These are phyloP conservation scores for Plebejus anna DNA, from an alignment of 2,888 invertebrate species.

Conservation along the genomic window DNA sequence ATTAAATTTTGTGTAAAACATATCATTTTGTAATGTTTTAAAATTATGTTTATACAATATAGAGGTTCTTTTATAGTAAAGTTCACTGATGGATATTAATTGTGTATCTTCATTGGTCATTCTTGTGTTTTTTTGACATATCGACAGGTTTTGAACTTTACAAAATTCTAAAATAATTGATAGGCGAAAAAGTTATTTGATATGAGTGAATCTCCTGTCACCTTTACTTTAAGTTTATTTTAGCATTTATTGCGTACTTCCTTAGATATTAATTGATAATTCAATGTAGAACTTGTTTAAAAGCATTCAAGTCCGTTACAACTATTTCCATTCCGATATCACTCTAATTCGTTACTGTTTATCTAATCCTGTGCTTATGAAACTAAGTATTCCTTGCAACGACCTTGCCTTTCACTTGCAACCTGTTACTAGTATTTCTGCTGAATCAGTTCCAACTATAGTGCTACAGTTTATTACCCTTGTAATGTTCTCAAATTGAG, in stretches of 20 bases:
- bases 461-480: conserved; percentile 20
- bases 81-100: no score
- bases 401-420: conserved; percentile 28
- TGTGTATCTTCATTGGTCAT: no score
- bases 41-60: no score
- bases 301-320: background rate
- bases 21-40: no score
- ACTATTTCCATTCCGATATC: background rate
- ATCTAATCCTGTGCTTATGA: conserved; percentile 23
- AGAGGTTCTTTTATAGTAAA: no score
- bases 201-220: no score
- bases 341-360: conserved; percentile 13
- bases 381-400: conserved; percentile 28
- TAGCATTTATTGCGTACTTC: background rate
- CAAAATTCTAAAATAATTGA: no score
- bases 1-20: no score
- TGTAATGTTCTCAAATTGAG: conserved; percentile 21
- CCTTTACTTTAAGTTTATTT: background rate
- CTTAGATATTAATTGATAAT: background rate
- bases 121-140: no score
- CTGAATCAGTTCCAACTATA: conserved; percentile 18
- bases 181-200: no score
- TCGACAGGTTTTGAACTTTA: no score
- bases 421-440: conserved; percentile 27
- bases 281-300: background rate